phyloP scores from a whole-genome alignment of 2,113 vertebrate species.

The Nyctereutes procyonoides region DNA sequence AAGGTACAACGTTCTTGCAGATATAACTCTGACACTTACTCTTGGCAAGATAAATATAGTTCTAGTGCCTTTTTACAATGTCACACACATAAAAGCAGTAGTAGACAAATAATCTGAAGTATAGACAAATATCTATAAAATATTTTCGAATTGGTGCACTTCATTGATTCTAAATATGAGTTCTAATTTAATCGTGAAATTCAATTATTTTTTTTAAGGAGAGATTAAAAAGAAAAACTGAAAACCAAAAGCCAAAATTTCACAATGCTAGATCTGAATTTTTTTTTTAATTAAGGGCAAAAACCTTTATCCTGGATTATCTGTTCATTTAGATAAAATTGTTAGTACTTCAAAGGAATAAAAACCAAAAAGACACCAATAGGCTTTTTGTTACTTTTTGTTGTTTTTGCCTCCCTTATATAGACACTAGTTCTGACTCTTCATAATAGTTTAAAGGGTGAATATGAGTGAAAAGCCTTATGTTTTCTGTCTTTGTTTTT shows the following conservation, averaged over 20 bases:
- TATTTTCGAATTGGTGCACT: conserved; percentile 69
- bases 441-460: background rate
- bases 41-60: conserved; percentile 82
- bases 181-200: conserved; percentile 64
- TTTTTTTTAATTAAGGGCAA: background rate
- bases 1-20: conserved; percentile 72
- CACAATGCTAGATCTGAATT: background rate
- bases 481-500: background rate
- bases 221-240: background rate
- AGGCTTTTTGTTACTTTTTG: background rate
- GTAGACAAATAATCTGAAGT: conserved; percentile 67
- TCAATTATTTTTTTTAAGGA: background rate
- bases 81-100: conserved; percentile 44
- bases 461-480: background rate
- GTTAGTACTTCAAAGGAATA: background rate
- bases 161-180: conserved; percentile 58
- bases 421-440: background rate
- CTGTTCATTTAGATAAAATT: background rate
- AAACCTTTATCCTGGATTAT: background rate
- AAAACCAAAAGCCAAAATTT: background rate
- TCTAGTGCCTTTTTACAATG: conserved; percentile 67
- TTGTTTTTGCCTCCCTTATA: background rate
- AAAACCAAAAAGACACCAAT: background rate
- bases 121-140: conserved; percentile 80
- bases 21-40: conserved; percentile 84